phyloP scores from a whole-genome alignment of 2,113 vertebrate species.

The Etia nguti region DNA sequence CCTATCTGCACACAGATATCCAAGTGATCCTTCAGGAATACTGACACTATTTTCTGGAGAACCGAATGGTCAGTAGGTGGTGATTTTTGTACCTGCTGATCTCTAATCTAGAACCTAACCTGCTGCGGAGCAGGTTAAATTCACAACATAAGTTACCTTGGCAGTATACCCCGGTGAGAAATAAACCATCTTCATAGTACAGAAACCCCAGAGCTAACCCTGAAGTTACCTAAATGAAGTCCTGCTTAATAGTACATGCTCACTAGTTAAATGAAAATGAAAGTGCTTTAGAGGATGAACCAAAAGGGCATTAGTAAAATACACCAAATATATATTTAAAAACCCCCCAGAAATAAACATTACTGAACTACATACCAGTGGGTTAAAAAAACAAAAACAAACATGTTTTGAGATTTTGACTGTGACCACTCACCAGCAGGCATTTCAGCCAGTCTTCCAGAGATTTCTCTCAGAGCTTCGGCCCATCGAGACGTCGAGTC shows the following conservation, averaged over 20 bases:
- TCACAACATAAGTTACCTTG: neutral
- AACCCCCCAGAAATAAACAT: neutral
- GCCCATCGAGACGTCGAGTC: constrained; percentile 98
- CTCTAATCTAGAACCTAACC: neutral
- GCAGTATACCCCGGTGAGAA: neutral
- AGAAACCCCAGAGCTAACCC: neutral
- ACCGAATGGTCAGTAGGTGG: neutral
- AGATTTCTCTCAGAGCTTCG: constrained; percentile 95
- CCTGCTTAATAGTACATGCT: neutral
- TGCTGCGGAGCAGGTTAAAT: neutral
- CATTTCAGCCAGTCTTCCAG: constrained; percentile 95
- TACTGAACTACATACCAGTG: neutral
- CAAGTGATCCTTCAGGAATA: neutral
- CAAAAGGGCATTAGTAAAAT: accelerated
- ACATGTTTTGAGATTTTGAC: neutral
- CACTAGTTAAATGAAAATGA: neutral
- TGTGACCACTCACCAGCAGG: constrained; percentile 81
- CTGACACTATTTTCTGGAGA: neutral
- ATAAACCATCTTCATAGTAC: neutral
- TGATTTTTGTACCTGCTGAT: neutral
- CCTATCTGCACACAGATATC: neutral
- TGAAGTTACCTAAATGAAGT: neutral
- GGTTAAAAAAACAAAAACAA: neutral
- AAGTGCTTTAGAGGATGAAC: neutral
- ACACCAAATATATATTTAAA: neutral